Conservation (phyloP, 2,888 invertebrate genomes). For the Luffia ferchaultella region DNA sequence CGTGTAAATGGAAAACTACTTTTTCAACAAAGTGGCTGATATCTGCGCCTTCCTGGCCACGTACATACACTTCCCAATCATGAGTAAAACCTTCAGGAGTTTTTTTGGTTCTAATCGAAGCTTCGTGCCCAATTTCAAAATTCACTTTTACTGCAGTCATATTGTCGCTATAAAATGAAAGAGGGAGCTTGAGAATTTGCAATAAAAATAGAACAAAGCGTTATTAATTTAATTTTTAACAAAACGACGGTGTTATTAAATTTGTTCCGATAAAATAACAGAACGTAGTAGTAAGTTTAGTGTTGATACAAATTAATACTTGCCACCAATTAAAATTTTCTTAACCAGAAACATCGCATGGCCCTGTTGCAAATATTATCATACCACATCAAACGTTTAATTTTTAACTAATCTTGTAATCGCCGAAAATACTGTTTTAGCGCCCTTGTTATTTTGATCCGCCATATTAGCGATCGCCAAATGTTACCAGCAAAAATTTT, state of each 20-base stretch:
- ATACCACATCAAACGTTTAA: too few species aligned
- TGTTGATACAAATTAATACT: too few species aligned
- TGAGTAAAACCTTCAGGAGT: conserved; percentile 94
- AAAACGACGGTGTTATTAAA: too few species aligned
- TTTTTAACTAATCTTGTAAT: conserved; percentile 13
- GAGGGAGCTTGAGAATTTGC: background rate
- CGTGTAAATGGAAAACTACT: conserved; percentile 90
- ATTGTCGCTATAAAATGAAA: conserved; percentile 15
- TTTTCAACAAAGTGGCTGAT: conserved; percentile 93
- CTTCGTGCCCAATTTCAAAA: conserved; percentile 93
- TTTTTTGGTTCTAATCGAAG: conserved; percentile 79
- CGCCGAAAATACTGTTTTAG: conserved; percentile 54
- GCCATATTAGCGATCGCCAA: conserved; percentile 48
- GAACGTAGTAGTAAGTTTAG: too few species aligned
- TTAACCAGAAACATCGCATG: too few species aligned
- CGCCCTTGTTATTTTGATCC: conserved; percentile 65
- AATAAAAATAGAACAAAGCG: background rate
- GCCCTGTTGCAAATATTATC: too few species aligned
- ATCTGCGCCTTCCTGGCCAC: conserved; percentile 86
- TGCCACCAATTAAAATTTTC: too few species aligned
- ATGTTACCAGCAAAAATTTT: too few species aligned
- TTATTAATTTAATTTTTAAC: background rate
- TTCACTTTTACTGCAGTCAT: conserved; percentile 70
- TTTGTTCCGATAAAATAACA: too few species aligned
- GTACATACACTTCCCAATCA: conserved; percentile 96